Base-by-base conservation (phyloP, 2,888 invertebrate genomes). In the Agrochola circellaris region DNA sequence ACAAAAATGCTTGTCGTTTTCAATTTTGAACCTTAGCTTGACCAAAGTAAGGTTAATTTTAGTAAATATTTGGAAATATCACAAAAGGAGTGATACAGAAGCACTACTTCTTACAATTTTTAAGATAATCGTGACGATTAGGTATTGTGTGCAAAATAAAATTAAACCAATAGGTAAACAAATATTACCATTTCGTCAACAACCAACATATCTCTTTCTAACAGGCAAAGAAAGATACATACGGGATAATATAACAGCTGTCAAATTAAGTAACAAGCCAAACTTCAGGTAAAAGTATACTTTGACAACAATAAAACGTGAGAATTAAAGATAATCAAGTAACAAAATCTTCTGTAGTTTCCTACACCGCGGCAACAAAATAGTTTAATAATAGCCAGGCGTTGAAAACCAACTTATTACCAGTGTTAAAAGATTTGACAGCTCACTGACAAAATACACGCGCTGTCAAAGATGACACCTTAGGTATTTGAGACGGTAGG, bases 381-480 rank as follows among this genome's bases (percentile, higher is more conserved):
- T 26, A 64, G 60, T 79, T 60, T 85, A 85, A 66, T 84, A 80
- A 81, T 87, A 87, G 74, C 71, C 77, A 61, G 65, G 70, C 66
- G 87, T 69, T 84, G 88, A 86, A 83, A 86, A 76, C 68, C 11
- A 72, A 82, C 77, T 86, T 84, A 90, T 89, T 87, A 89, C 82
- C 65, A 8, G 80, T 83, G 90, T 75, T 88, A 84, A 88, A 83
- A 83, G 82, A 84, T 85, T 74, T 89, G 89, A 90, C 90, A 86
- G 82, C 60, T 56, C 73, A 82, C 62, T 80, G 86, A 87, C 82
- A 83, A 70, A 79, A 62, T 71, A 77, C 65, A 67, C 60, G 70
- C 66, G 69, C 64, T 38, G 64, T 79, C 80, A 68, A 64, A 58
- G n/a, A n/a, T 56, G 34, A 66, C 73, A 51, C 65, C 51, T 8